Evolutionary conservation across 1,140 invertebrate species (phyloP).

Genomic region (Cataglyphis hispanica): DNA sequence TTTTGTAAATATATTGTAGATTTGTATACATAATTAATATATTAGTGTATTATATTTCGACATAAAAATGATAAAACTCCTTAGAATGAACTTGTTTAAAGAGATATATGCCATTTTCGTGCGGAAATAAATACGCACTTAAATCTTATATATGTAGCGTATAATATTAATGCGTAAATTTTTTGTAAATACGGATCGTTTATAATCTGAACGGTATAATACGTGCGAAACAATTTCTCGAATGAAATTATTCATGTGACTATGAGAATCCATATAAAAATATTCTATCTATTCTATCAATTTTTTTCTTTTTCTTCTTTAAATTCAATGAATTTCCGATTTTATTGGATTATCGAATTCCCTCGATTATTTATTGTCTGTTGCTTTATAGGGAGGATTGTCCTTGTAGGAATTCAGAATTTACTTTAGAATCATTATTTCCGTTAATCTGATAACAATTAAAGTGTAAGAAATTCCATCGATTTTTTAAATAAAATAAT

Average conservation of each 20-base stretch:
- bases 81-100: neutral
- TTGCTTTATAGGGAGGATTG: slow-evolving; percentile 83
- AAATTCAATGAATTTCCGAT: slow-evolving; percentile 69
- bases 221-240: slow-evolving; percentile 65
- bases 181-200: slow-evolving; percentile 31
- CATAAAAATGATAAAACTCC: slow-evolving; percentile 54
- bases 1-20: slow-evolving; percentile 2
- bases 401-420: slow-evolving; percentile 76
- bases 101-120: slow-evolving; percentile 32
- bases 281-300: slow-evolving; percentile 83
- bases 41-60: slow-evolving; percentile 55
- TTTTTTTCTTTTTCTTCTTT: slow-evolving; percentile 67
- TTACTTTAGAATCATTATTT: slow-evolving; percentile 73
- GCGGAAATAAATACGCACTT: slow-evolving; percentile 47
- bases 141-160: slow-evolving; percentile 21
- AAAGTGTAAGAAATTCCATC: slow-evolving; percentile 54
- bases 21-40: slow-evolving; percentile 55
- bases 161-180: slow-evolving; percentile 50
- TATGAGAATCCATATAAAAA: slow-evolving; percentile 83
- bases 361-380: slow-evolving; percentile 84
- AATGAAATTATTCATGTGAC: slow-evolving; percentile 71
- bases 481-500: neutral
- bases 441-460: slow-evolving; percentile 65
- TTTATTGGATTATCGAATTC: slow-evolving; percentile 72
- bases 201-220: slow-evolving; percentile 69